phyloP scores from a whole-genome alignment of 2,888 invertebrate genomes.

The Rosalia funebris region DNA sequence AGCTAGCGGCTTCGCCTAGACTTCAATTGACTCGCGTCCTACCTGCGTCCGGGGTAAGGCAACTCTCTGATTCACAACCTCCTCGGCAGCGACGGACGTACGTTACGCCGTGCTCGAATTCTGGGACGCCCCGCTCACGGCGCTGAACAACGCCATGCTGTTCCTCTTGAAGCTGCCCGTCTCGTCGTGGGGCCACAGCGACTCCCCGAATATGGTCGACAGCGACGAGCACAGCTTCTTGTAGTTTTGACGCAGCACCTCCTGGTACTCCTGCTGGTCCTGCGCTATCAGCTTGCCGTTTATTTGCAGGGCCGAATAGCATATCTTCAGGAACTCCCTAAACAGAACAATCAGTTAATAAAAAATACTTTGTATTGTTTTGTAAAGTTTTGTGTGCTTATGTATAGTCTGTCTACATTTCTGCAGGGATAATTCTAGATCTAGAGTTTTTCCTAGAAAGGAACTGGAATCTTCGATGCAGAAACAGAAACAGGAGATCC shows the following conservation, averaged over 20 bases:
- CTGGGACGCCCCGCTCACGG: conserved; percentile 81
- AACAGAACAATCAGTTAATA: too few species aligned
- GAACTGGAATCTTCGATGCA: too few species aligned
- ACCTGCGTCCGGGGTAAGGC: conserved; percentile 1
- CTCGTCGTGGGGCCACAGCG: conserved; percentile 72
- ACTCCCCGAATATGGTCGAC: conserved; percentile 78
- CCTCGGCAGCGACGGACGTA: too few species aligned
- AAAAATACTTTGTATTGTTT: too few species aligned
- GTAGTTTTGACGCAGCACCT: conserved; percentile 86
- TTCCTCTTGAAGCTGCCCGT: conserved; percentile 77
- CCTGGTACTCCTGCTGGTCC: conserved; percentile 94
- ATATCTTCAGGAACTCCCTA: conserved; percentile 91
- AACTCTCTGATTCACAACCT: conserved; percentile 20
- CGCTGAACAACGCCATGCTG: conserved; percentile 80
- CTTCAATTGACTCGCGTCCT: conserved; percentile 22
- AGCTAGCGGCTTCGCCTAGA: conserved; percentile 22
- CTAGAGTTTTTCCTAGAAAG: too few species aligned
- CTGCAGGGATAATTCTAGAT: too few species aligned
- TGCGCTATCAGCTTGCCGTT: conserved; percentile 88
- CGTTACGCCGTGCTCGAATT: conserved; percentile 83
- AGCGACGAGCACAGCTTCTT: conserved; percentile 84
- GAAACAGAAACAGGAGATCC: too few species aligned
- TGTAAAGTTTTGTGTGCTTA: too few species aligned
- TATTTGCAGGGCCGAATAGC: conserved; percentile 88
- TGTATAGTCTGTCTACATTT: too few species aligned